Evolutionary conservation across 2,797 vertebrate species (phyloP).

Genomic region (Cuculus canorus): DNA sequence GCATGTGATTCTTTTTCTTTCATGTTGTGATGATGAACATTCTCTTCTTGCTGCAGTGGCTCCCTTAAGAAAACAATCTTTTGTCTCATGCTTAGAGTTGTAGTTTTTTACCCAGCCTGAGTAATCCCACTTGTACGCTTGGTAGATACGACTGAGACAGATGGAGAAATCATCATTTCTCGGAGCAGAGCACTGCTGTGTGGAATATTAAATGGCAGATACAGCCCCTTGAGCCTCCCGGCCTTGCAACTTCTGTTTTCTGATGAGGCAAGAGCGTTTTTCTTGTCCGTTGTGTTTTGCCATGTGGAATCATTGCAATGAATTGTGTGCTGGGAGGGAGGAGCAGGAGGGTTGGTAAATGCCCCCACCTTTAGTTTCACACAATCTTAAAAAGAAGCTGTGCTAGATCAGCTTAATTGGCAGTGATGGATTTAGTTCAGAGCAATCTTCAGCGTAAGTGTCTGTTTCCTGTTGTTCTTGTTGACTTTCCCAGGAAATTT

Average conservation of each 20-base stretch:
- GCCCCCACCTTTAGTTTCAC: background rate
- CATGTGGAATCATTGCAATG: background rate
- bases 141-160: background rate
- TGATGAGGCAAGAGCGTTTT: background rate
- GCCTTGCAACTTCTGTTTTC: background rate
- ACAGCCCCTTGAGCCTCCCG: background rate
- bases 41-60: background rate
- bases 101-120: background rate
- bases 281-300: background rate
- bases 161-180: background rate
- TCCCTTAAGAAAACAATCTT: constrained; percentile 14
- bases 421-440: background rate
- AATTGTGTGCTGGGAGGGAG: background rate
- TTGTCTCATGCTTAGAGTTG: background rate
- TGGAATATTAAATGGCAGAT: background rate
- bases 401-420: background rate
- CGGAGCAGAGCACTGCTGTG: background rate
- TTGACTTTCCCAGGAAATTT: background rate
- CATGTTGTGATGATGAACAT: background rate
- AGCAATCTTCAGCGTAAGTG: background rate
- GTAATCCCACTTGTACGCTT: background rate
- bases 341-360: background rate
- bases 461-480: background rate
- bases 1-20: background rate
- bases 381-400: background rate